phyloP scores from a whole-genome alignment of 2,888 invertebrate genomes.

The Trichacis sp. region DNA sequence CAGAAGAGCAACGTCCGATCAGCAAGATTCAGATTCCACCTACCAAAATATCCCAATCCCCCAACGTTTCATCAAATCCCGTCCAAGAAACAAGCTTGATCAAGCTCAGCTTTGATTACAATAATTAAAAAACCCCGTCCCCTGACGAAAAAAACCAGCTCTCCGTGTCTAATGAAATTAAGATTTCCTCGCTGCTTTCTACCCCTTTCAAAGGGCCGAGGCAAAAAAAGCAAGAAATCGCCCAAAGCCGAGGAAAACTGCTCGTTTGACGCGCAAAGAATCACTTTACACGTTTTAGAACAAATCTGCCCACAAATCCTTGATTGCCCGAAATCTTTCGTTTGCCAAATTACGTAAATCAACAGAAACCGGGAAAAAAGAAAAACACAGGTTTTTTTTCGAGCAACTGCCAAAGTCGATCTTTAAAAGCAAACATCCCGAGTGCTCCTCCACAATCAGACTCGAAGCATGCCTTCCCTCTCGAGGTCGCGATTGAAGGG shows the following conservation, averaged over 20 bases:
- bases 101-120: no score
- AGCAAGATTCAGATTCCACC: no score
- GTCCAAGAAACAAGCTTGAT: no score
- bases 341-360: background rate
- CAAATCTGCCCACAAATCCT: background rate
- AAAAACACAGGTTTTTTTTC: background rate
- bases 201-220: background rate
- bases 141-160: conserved; percentile 9
- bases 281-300: conserved; percentile 7
- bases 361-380: no score
- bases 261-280: conserved; percentile 21
- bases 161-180: conserved; percentile 21
- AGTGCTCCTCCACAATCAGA: background rate
- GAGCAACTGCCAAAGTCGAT: background rate
- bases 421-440: background rate
- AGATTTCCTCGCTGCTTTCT: conserved; percentile 2
- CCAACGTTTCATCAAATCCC: background rate
- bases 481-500: background rate
- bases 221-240: conserved; percentile 7
- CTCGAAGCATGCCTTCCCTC: conserved; percentile 4
- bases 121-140: background rate
- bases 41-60: no score
- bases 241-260: background rate
- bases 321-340: background rate
- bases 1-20: conserved; percentile 23